These are phyloP conservation scores for Ovis aries DNA, from an alignment of 2,113 vertebrate genomes.

Conservation along the genomic window DNA sequence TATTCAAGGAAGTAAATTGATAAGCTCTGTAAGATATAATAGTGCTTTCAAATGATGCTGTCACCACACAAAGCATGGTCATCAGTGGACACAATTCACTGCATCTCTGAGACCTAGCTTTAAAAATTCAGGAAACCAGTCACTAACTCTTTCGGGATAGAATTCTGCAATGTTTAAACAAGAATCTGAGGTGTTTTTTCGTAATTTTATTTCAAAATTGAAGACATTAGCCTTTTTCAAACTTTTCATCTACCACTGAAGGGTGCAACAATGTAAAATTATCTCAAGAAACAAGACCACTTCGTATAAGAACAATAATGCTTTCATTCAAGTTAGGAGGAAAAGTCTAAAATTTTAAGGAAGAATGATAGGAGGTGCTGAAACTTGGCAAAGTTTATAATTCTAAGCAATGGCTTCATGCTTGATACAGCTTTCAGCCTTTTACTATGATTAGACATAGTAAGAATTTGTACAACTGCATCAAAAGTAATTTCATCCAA, in stretches of 20 bases:
- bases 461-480: background rate
- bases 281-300: background rate
- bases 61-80: background rate
- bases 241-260: background rate
- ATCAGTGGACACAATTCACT: background rate
- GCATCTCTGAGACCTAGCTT: background rate
- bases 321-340: background rate
- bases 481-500: background rate
- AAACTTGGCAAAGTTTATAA: background rate
- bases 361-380: background rate
- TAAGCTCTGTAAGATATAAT: background rate
- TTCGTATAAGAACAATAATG: background rate
- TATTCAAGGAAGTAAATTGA: background rate
- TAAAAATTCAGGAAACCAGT: background rate
- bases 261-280: background rate
- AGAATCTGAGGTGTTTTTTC: background rate
- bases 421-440: background rate
- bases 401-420: background rate
- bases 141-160: background rate
- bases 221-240: background rate
- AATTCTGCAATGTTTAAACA: background rate
- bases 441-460: background rate
- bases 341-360: background rate
- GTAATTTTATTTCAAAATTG: constrained; percentile 24
- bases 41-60: background rate